Evolutionary conservation across 2,113 vertebrate species (phyloP), one percentile per base, ranked within the genome.

Genomic region (Vicugna pacos): DNA sequence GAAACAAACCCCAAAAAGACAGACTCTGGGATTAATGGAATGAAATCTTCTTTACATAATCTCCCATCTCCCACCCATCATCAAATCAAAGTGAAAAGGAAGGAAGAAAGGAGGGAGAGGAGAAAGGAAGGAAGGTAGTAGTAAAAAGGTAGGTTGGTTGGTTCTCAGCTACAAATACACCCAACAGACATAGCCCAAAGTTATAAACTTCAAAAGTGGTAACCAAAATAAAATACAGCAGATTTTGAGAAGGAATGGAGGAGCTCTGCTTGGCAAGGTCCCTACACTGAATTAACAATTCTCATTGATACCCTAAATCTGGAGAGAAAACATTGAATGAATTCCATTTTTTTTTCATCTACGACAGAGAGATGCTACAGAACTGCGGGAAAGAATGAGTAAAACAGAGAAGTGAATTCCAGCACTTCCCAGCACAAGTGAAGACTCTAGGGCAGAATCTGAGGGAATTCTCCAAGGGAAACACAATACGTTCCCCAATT

Each of bases 71-170:
- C 16, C 22, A 35, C 50, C 22, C 72, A 79, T 42, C 65, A 79
- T 79, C n/a, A 70, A 82, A 73, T 54, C 72, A 72, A 91, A 90
- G 91, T 60, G 19, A 60, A 76, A 94, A 77, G 79, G 20, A 64
- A 58, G 50, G 75, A 58, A 48, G 20, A 80, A 58, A 38, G 20
- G 60, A 38, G 38, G 60, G 20, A 80, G 42, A 38, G 38, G 60
- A 77, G 79, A 15, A 64, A 58, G 50, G 64, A 58, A 48, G 20
- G 58, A 58, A 38, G 38, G 60, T 42, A 42, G 28, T 52, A 62
- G 14, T 60, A 72, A 83, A 54, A 1, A 85, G 4, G 11, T 10
- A 79, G 26, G 73, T 12, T 42, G n/a, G 24, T 20, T 82, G 60
- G 62, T 85, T 84, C 62, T 91, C 26, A 79, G 72, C 26, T 77